A percentile compares a stretch with the other conserved stretches of the same genome.
Conservation (phyloP, 2,888 invertebrate genomes). For the Morpho deidamia region DNA sequence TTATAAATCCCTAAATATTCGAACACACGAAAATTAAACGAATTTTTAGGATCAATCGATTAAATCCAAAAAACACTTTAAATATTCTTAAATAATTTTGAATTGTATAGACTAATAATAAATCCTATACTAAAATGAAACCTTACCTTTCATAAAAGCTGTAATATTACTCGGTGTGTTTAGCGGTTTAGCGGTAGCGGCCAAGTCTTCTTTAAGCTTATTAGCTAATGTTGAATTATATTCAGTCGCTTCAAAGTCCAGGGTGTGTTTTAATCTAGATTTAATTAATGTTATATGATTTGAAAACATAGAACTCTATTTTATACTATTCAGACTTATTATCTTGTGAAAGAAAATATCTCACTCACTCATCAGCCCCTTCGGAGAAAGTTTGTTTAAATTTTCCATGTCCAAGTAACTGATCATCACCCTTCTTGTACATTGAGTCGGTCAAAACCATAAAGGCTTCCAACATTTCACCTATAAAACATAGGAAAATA, state of each 20-base stretch:
- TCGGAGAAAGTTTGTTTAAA: constrained; percentile 45
- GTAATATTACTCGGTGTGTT: constrained; percentile 40
- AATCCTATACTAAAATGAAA: too few relatives aligned
- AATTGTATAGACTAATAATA: too few relatives aligned
- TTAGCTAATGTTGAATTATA: constrained; percentile 37
- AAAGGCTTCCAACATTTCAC: constrained; percentile 55
- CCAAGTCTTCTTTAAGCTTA: constrained; percentile 38
- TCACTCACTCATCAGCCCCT: constrained; percentile 49
- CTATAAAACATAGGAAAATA: constrained; percentile 27
- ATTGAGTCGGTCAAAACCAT: constrained; percentile 47
- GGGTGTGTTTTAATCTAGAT: constrained; percentile 44
- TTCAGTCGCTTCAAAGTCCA: constrained; percentile 42
- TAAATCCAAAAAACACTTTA: too few relatives aligned
- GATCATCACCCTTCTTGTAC: constrained; percentile 42
- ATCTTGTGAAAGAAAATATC: too few relatives aligned
- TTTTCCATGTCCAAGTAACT: constrained; percentile 46
- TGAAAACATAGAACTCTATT: too few relatives aligned
- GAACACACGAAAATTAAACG: too few relatives aligned
- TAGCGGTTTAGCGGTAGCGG: constrained; percentile 32
- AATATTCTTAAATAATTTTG: too few relatives aligned
- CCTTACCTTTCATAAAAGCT: constrained; percentile 45
- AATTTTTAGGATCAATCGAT: too few relatives aligned
- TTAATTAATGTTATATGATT: neutral
- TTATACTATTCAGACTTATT: too few relatives aligned
- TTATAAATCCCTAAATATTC: neutral